These are phyloP conservation scores for Lepidocyrtoides sp. DNA, from an alignment of 2,888 invertebrate species.

Conservation along the genomic window DNA sequence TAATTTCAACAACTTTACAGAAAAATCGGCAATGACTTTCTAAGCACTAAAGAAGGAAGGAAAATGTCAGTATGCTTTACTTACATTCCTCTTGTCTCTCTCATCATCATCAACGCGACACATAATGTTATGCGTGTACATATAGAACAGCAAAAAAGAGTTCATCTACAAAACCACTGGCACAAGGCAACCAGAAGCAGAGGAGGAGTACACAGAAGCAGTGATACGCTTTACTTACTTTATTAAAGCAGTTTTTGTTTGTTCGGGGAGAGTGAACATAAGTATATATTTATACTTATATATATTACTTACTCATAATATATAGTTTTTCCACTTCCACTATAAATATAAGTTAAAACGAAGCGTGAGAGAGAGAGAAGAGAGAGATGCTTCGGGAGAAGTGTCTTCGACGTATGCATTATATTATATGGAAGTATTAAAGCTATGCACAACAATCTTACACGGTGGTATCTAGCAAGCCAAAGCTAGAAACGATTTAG, in stretches of 20 bases:
- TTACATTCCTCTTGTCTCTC: background rate
- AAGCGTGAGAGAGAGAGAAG: background rate
- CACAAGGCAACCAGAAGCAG: slow-evolving; percentile 29
- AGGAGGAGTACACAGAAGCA: slow-evolving; percentile 58
- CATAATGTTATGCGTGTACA: slow-evolving; percentile 14
- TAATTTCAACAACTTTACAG: background rate
- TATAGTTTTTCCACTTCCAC: no score
- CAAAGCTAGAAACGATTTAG: slow-evolving; percentile 67
- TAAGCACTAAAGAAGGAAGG: background rate
- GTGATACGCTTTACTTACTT: slow-evolving; percentile 77
- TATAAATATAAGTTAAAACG: no score
- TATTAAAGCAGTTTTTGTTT: slow-evolving; percentile 79
- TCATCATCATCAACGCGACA: slow-evolving; percentile 23
- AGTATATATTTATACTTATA: slow-evolving; percentile 26
- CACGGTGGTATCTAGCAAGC: slow-evolving; percentile 22
- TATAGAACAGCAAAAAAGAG: slow-evolving; percentile 59
- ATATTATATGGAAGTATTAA: background rate
- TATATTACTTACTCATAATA: background rate
- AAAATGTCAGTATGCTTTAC: slow-evolving; percentile 29
- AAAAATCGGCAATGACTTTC: background rate
- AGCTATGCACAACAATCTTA: slow-evolving; percentile 12
- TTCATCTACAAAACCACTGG: slow-evolving; percentile 59
- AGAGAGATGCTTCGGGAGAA: slow-evolving; percentile 22
- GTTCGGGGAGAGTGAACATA: slow-evolving; percentile 76
- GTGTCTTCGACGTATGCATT: background rate